A percentile compares a stretch with the other conserved stretches of the same genome.
phyloP scores from a whole-genome alignment of 2,113 vertebrate genomes.

The Sceloporus tristichus region DNA sequence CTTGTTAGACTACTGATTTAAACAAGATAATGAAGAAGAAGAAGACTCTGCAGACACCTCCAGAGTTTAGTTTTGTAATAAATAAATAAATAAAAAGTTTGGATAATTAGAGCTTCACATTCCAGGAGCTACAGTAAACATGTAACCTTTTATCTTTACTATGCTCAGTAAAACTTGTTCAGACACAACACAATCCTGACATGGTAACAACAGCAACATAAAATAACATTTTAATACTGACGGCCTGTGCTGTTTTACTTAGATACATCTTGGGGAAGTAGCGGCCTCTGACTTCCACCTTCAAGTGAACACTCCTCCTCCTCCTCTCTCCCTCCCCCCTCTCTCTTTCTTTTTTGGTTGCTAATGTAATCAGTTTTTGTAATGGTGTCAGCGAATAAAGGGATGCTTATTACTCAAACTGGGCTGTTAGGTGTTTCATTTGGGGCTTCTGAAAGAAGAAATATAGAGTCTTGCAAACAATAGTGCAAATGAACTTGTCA shows the following conservation, averaged over 20 bases:
- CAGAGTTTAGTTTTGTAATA: constrained; percentile 88
- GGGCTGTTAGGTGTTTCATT: constrained; percentile 44
- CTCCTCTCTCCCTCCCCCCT: background rate
- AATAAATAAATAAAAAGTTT: constrained; percentile 73
- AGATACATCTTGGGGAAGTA: constrained; percentile 78
- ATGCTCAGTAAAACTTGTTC: constrained; percentile 81
- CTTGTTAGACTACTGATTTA: constrained; percentile 89
- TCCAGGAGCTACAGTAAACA: constrained; percentile 81
- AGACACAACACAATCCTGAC: constrained; percentile 65
- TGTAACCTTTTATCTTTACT: constrained; percentile 78
- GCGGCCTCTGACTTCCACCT: constrained; percentile 79
- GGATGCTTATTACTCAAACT: constrained; percentile 79
- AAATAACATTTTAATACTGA: constrained; percentile 83
- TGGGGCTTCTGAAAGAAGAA: background rate
- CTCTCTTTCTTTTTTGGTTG: constrained; percentile 71
- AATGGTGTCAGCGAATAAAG: constrained; percentile 85
- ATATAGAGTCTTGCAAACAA: background rate
- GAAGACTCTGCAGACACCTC: constrained; percentile 81
- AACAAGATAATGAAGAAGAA: constrained; percentile 70
- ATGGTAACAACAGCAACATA: constrained; percentile 71
- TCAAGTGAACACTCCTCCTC: constrained; percentile 77
- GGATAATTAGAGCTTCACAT: constrained; percentile 87
- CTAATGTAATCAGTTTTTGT: constrained; percentile 84
- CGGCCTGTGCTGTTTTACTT: constrained; percentile 81
- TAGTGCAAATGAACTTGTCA: background rate